phyloP scores from a whole-genome alignment of 1,140 invertebrate genomes.

The Panagrolaimus sp. region DNA sequence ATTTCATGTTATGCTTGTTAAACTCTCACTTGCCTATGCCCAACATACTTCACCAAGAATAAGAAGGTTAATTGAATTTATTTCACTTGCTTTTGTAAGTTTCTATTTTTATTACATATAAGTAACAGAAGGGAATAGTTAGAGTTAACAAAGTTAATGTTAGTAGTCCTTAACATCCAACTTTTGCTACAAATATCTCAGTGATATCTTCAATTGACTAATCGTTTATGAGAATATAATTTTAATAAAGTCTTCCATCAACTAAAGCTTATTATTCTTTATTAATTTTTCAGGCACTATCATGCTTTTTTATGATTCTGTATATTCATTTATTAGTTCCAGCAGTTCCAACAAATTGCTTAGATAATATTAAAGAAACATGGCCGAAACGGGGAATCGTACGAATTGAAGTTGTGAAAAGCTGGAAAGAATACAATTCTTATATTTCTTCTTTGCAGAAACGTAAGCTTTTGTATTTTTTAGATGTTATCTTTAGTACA shows the following conservation, averaged over 20 bases:
- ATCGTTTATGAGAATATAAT: slow-evolving; percentile 28
- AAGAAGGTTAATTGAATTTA: slow-evolving; percentile 81
- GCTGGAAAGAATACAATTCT: slow-evolving; percentile 56
- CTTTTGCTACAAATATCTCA: slow-evolving; percentile 16
- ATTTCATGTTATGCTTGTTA: slow-evolving; percentile 90
- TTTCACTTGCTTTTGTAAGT: slow-evolving; percentile 67
- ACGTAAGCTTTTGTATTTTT: slow-evolving; percentile 10
- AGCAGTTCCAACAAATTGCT: slow-evolving; percentile 64
- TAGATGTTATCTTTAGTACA: too few relatives aligned
- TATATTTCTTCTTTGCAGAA: neutral
- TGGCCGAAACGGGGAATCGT: slow-evolving; percentile 94
- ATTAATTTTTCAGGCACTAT: slow-evolving; percentile 82
- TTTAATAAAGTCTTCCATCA: slow-evolving; percentile 77
- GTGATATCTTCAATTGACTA: neutral
- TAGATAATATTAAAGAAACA: slow-evolving; percentile 77
- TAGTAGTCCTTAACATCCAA: neutral
- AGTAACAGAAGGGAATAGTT: too few relatives aligned
- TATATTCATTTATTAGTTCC: slow-evolving; percentile 7
- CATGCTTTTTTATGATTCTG: slow-evolving; percentile 69
- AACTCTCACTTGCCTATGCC: slow-evolving; percentile 70
- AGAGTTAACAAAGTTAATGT: slow-evolving; percentile 7
- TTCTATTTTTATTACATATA: neutral
- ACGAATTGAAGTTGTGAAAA: slow-evolving; percentile 83
- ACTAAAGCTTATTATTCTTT: slow-evolving; percentile 86
- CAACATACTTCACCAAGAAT: slow-evolving; percentile 82